Evolutionary conservation across 1,140 invertebrate species (phyloP).

Genomic region (Hermetia illucens): DNA sequence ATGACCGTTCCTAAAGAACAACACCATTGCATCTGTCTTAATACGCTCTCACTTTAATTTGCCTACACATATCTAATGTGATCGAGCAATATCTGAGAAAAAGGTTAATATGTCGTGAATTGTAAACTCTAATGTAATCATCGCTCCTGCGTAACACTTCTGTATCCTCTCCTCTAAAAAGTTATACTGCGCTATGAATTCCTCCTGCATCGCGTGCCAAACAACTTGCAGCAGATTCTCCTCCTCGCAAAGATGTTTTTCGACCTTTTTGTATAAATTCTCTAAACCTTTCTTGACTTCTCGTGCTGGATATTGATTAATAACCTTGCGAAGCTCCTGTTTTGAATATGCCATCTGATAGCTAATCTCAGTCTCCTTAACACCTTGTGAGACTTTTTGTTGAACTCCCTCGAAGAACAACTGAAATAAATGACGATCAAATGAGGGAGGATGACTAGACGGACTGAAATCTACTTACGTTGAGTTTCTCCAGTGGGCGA

Average conservation of each 20-base stretch:
- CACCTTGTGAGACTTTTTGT: slow-evolving; percentile 77
- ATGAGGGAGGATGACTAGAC: neutral
- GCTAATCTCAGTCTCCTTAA: slow-evolving; percentile 93
- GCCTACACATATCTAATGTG: slow-evolving; percentile 46
- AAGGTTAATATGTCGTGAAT: slow-evolving; percentile 91
- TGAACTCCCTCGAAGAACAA: slow-evolving; percentile 92
- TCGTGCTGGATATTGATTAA: slow-evolving; percentile 86
- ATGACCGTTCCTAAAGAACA: too few relatives aligned
- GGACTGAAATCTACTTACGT: slow-evolving; percentile 43
- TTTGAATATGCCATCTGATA: slow-evolving; percentile 97
- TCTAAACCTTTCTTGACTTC: slow-evolving; percentile 95
- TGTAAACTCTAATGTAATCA: slow-evolving; percentile 89
- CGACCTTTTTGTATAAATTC: slow-evolving; percentile 90
- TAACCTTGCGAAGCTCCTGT: slow-evolving; percentile 89
- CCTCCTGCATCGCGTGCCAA: slow-evolving; percentile 98
- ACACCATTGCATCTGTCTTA: too few relatives aligned
- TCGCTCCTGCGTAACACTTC: slow-evolving; percentile 91
- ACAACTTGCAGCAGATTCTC: slow-evolving; percentile 90
- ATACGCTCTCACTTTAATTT: too few relatives aligned
- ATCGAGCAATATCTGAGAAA: slow-evolving; percentile 97
- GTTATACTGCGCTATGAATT: slow-evolving; percentile 96
- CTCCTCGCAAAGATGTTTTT: slow-evolving; percentile 92
- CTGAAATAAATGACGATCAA: slow-evolving; percentile 35
- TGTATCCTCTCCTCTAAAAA: slow-evolving; percentile 86
- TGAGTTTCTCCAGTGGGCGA: slow-evolving; percentile 86